These are phyloP conservation scores for Linnaemya vulpina DNA, from an alignment of 2,888 invertebrate species.

Conservation along the genomic window DNA sequence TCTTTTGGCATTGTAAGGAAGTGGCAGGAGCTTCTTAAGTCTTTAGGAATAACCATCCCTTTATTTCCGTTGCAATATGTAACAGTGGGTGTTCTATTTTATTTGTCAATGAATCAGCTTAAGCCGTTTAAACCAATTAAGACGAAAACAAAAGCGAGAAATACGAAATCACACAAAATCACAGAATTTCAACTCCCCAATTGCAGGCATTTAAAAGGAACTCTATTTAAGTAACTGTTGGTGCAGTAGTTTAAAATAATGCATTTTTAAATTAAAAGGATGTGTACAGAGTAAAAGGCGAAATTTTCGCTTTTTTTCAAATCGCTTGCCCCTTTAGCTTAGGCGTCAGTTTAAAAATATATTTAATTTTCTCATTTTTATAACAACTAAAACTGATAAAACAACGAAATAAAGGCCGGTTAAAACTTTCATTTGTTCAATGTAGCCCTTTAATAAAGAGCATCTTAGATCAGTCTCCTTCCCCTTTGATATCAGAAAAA, in stretches of 20 bases:
- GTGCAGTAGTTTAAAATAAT: conserved; percentile 24
- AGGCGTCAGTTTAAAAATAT: no score
- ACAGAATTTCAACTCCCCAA: conserved; percentile 55
- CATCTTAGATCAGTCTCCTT: no score
- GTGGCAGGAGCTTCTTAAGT: conserved; percentile 36
- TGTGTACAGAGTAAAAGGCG: no score
- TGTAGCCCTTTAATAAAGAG: no score
- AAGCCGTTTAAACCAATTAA: conserved; percentile 72
- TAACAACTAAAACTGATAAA: no score
- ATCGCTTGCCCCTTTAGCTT: no score
- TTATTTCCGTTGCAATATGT: conserved; percentile 10
- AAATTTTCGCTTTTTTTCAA: no score
- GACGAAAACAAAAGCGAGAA: conserved; percentile 58
- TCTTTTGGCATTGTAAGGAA: conserved; percentile 8
- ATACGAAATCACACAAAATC: conserved; percentile 30
- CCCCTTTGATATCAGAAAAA: no score
- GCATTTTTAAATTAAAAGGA: no score
- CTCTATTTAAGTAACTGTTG: conserved; percentile 14
- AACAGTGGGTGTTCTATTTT: conserved; percentile 62
- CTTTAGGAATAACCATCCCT: conserved; percentile 27
- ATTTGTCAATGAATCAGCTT: conserved; percentile 71
- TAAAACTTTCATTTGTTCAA: no score
- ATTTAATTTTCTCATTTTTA: no score
- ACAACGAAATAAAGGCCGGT: no score
- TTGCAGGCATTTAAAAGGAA: conserved; percentile 59